Conservation (phyloP, 1,140 invertebrate genomes). For the Branchinecta lynchi region DNA sequence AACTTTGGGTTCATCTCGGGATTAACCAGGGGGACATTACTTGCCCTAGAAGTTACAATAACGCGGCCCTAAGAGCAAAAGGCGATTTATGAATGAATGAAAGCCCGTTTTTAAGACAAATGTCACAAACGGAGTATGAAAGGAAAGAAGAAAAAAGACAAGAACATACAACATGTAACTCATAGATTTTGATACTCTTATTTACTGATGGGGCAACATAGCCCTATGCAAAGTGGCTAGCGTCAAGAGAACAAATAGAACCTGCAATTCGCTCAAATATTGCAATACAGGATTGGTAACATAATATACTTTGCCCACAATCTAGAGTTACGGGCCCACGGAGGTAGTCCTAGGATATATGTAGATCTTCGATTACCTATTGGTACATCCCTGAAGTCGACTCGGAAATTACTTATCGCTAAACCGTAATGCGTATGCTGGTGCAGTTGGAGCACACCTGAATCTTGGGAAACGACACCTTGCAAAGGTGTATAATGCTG, state of each 20-base stretch:
- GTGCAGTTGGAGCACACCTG: background rate
- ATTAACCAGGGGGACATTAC: too few relatives aligned
- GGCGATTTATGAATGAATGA: too few relatives aligned
- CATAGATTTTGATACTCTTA: background rate
- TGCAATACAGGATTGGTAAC: too few relatives aligned
- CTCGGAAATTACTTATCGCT: too few relatives aligned
- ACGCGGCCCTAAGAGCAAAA: background rate
- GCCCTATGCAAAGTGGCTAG: background rate
- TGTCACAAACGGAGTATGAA: background rate
- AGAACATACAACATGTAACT: background rate
- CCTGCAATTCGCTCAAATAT: background rate
- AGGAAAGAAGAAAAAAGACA: background rate
- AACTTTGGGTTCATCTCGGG: background rate
- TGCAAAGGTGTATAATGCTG: constrained; percentile 9
- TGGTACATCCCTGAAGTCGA: too few relatives aligned
- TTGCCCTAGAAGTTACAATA: background rate
- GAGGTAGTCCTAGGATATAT: too few relatives aligned
- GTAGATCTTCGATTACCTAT: too few relatives aligned
- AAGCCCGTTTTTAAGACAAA: too few relatives aligned
- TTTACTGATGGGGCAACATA: background rate
- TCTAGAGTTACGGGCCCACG: too few relatives aligned
- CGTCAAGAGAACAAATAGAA: background rate
- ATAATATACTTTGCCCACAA: too few relatives aligned
- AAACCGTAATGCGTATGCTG: constrained; percentile 4
- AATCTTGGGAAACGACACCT: constrained; percentile 1